Evolutionary conservation across 2,888 invertebrate genomes (phyloP), one percentile per base, ranked within the genome.

Genomic region (Agapostemon virescens): DNA sequence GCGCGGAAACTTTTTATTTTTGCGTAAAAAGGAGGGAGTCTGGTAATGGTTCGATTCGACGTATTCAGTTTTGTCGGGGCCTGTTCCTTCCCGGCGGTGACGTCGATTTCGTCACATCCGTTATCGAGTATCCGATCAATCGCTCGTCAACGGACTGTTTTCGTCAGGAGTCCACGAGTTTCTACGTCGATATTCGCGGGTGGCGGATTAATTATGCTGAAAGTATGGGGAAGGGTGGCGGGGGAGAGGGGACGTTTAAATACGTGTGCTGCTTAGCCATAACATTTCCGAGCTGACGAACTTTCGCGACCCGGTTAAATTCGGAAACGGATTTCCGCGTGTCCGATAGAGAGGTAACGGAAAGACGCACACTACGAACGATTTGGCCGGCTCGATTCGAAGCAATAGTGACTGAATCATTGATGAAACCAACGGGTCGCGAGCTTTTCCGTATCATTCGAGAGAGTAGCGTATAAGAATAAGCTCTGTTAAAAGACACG

Each of bases 341-440:
- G 5, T 11, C 23, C 40, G n/a, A 58, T 58, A 55, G 67, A n/a
- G 7, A 26, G 17, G 7, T 15, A 33, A 30, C 30, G 7, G 11
- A 6, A 7, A 7, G 30, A 30, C 30, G 20, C 17, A 58, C n/a
- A n/a, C 49, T n/a, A 11, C 4, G n/a, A 58, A 66, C 49, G 36
- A 69, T 81, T 70, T 52, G 45, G 38, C 52, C 40, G 80, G 52
- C 20, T 33, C 55, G 63, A 81, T 81, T 66, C 36, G 72, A 76
- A 76, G 76, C 71, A 72, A 81, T 58, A 76, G 64, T 61, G 52
- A 52, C 1, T 58, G 67, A 72, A 81, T 72, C 30, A 72, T 81
- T 64, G 11, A 82, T 69, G 11, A 9, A 9, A 7, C 23, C 20
- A 69, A 45, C 74, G 74, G 81, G 72, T 78, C 84, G 33, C 68